Base-by-base conservation (phyloP, 2,113 vertebrate species). In the Hippocampus abdominalis region DNA sequence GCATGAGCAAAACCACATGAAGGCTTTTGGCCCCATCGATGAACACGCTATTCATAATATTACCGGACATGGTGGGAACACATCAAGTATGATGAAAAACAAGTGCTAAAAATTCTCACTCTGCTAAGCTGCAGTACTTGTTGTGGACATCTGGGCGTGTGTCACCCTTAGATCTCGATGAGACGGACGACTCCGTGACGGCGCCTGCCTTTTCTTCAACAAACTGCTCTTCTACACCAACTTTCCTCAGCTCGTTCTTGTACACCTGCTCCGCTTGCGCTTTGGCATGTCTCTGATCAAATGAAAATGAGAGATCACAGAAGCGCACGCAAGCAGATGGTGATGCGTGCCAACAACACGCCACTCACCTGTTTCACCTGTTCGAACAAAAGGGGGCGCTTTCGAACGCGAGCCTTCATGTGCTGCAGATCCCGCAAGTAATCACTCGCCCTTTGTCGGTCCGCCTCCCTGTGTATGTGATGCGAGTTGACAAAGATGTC, bases 371-470 rank as follows among this genome's bases (percentile, higher is more conserved):
- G 90, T 81, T 91, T 93, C 84, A 96, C 88, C 85, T 94, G 94
- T 82, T 98, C 94, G 1, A 98, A 98, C 78, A 98, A 93, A 81
- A 92, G 97, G 0, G 96, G 95, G 64, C 94, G 94, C 56, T 86
- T 90, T 54, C 90, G 92, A 72, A 98, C 92, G 80, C 95, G 84
- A 39, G 89, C 89, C 81, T 93, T 94, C 90, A 98, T 99, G 72
- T 95, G 93, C 79, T 91, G 90, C 83, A 98, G 81, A 75, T 98
- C 95, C 76, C 88, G 95, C 83, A 74, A 93, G 87, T 98, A 98
- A 32, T 97, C 94, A 80, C 87, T 94, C 83, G 83, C 86, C 88
- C 93, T 94, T 61, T 93, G 94, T 72, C 81, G 91, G 81, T 96
- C 94, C 68, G 90, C 90, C 73, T 92, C 91, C 86, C 96, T 99